Evolutionary conservation across 2,888 invertebrate species (phyloP), one percentile per base, ranked within the genome.

Genomic region (Aleiodes testaceus): DNA sequence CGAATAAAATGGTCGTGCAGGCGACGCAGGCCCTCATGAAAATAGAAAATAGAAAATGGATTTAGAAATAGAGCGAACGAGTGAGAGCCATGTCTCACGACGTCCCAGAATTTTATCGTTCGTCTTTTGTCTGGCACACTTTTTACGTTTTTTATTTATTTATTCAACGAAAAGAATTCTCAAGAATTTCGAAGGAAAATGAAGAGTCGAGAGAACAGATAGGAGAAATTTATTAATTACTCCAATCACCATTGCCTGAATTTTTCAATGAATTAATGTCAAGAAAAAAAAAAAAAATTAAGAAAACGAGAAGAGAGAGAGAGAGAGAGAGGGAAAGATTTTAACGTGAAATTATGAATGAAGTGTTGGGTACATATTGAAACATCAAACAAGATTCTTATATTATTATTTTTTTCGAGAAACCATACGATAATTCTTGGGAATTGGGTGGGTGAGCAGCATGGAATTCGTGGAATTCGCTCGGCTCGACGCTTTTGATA

Each of bases 1-100:
- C 85, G 81, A 84, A 83, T 83, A 85, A 85, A 86, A 84, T 84
- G 81, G 82, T 81, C 79, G 81, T 71, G 75, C 71, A 66, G 68
- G 74, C 80, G 80, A 81, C 78, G 80, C 72, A 77, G 78, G 76
- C 78, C 59, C 59, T 79, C 77, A 76, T 81, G 79, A 78, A 82
- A 83, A 83, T 83, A 82, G 83, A 84, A 82, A 83, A 84, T 84
- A 81, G 81, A 81, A 74, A 69, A 77, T 75, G 77, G 75, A 79
- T 80, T 76, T 83, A 79, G 81, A 82, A 84, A 84, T 84, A 83
- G 83, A 79, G 78, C 75, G 74, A 73, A 77, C 76, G 78, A 78
- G 80, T 79, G 45, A 26, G 44, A 66, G 44, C 42, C 16, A 30
- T 52, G 59, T n/a, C 36, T n/a, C 42, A 36, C 80, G 79, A 77